A percentile compares a stretch with the other conserved stretches of the same genome.
Conservation (phyloP, 2,113 vertebrate genomes). For the Amphilophus citrinellus region DNA sequence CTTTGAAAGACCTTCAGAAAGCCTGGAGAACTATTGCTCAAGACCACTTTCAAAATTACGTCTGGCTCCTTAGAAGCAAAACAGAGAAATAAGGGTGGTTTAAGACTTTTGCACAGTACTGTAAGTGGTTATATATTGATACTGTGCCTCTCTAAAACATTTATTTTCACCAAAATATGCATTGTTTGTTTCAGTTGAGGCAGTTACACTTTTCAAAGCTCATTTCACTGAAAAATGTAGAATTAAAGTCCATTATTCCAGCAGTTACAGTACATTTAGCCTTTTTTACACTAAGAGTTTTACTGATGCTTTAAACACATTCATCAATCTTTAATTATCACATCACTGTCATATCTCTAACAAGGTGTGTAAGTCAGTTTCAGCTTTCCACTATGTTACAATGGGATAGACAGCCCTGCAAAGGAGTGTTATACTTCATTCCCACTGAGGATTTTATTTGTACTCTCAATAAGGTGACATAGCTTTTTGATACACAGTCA, state of each 20-base stretch:
- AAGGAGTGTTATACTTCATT: not conserved
- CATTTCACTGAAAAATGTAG: not conserved
- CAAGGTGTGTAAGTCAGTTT: not conserved
- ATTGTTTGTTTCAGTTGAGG: not conserved
- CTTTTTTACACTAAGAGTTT: too few species aligned
- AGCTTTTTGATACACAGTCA: not conserved
- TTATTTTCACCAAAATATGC: not conserved
- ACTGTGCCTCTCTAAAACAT: not conserved
- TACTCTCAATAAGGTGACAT: not conserved
- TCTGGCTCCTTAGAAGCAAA: not conserved
- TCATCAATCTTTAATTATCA: not conserved
- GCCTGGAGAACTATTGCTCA: not conserved
- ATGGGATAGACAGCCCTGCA: not conserved
- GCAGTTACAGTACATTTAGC: too few species aligned
- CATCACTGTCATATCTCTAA: not conserved
- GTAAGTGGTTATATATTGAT: not conserved
- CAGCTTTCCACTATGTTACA: not conserved
- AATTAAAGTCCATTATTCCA: too few species aligned
- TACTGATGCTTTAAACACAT: not conserved
- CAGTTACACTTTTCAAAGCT: not conserved
- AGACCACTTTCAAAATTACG: not conserved
- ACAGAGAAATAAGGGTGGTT: not conserved
- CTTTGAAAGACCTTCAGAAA: not conserved
- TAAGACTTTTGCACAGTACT: not conserved
- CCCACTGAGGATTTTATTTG: not conserved